These are phyloP conservation scores for Anguilla megastoma DNA, from an alignment of 2,797 vertebrate species.

Conservation along the genomic window DNA sequence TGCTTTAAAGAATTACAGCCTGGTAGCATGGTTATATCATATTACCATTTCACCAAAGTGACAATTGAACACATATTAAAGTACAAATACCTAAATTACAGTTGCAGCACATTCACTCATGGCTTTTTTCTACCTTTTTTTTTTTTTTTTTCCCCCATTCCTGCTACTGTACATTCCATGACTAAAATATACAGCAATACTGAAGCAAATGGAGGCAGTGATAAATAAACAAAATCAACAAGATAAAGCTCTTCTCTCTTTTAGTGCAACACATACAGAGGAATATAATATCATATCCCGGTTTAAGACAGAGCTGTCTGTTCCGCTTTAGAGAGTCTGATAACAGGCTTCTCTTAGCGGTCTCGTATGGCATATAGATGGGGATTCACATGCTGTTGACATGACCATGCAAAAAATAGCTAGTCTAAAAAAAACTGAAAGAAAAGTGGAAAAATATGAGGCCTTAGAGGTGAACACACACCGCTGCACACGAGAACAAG, in stretches of 20 bases:
- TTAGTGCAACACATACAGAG: conserved; percentile 9
- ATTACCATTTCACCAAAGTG: neutral
- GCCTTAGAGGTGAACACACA: conserved; percentile 29
- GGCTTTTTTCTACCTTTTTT: neutral
- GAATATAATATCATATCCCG: conserved; percentile 24
- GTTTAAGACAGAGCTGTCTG: neutral
- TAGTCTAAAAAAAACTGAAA: conserved; percentile 30
- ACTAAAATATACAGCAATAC: neutral
- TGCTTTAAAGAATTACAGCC: neutral
- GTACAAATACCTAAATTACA: neutral
- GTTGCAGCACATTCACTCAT: neutral
- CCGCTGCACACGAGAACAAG: conserved; percentile 31
- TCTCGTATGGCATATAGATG: conserved; percentile 34
- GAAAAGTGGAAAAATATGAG: conserved; percentile 31
- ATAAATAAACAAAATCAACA: conserved; percentile 23
- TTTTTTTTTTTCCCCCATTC: neutral
- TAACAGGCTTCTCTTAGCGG: conserved; percentile 21
- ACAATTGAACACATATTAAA: neutral
- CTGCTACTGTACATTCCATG: neutral
- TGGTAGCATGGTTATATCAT: neutral
- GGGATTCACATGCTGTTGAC: conserved; percentile 46
- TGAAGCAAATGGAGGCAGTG: neutral
- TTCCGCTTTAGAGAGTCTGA: neutral
- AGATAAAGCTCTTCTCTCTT: conserved; percentile 14
- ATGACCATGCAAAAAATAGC: conserved; percentile 40